Conservation (phyloP, 2,113 vertebrate species). For the Anoura caudifer region DNA sequence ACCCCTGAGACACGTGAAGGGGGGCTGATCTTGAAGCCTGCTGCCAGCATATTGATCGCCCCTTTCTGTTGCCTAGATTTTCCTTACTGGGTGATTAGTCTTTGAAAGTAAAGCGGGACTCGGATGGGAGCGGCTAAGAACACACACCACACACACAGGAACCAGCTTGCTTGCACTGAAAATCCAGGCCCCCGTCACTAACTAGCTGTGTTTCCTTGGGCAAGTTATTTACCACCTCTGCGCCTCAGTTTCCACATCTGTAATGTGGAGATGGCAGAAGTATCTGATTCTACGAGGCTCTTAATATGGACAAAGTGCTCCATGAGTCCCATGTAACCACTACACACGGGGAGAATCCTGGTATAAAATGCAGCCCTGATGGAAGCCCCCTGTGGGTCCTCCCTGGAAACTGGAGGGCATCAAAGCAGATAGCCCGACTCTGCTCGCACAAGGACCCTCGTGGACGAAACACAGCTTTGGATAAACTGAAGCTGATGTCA, state of each 20-base stretch:
- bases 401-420: background rate
- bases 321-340: background rate
- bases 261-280: background rate
- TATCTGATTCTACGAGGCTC: background rate
- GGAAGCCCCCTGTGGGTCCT: background rate
- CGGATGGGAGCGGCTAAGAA: background rate
- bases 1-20: background rate
- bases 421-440: background rate
- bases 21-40: background rate
- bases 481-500: background rate
- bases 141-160: accelerated
- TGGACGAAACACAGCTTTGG: background rate
- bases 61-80: background rate
- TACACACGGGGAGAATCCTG: background rate
- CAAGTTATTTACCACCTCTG: background rate
- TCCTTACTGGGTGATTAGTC: background rate
- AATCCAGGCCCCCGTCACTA: background rate
- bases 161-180: background rate
- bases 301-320: background rate
- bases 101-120: background rate
- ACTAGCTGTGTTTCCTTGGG: background rate
- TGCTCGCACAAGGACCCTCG: background rate
- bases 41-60: background rate
- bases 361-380: background rate
- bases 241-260: background rate